Base-by-base conservation (phyloP, 2,888 invertebrate genomes). In the Parapristionchus giblindavisi region DNA sequence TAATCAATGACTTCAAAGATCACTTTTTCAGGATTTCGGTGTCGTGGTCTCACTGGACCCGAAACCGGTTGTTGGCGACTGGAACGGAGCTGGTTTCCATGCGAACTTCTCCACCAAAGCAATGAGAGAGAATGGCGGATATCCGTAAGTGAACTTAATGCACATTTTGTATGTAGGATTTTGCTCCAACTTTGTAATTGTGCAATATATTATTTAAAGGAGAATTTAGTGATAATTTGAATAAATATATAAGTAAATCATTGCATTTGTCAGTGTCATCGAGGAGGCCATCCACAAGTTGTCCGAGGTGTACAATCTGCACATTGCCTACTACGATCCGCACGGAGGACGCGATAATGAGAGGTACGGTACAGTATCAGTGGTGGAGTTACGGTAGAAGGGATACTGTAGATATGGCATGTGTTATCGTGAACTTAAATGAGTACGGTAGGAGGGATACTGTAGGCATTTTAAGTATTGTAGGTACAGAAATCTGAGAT, bases 41-140 rank as follows among this genome's bases (percentile, higher is more conserved):
- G 73, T 73, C 34, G 38, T 73, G 36, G 73, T 52, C 24, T 61
- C 60, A 2, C 61, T 73, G 21, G 73, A 73, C 51, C 73, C 73
- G 32, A 73, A 73, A 17, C 73, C 73, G 24, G 61, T 73, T n/a
- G 61, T 73, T 27, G 84, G 83, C n/a, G 93, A 94, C 88, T 95
- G 95, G 95, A 95, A 95, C 88, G 79, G 95, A 2, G 94, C 97
- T 60, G 97, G 96, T 0, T 95, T 95, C 0, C 96, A 97, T 88
- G 93, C 94, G 76, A 98, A 97, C 90, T 96, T 95, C 90, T 96
- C 95, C 17, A 97, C 96, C 0, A 92, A 93, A 88, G 91, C 91
- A 40, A 97, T 97, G 97, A 91, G 97, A 65, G 92, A 93, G 65
- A 93, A 93, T 2, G 93, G 94, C 80, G 94, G 95, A 87, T 81